Evolutionary conservation across 23 tunicate species (phyloP), one percentile per base, ranked within the genome.

Genomic region (Botrylloides violaceus): DNA sequence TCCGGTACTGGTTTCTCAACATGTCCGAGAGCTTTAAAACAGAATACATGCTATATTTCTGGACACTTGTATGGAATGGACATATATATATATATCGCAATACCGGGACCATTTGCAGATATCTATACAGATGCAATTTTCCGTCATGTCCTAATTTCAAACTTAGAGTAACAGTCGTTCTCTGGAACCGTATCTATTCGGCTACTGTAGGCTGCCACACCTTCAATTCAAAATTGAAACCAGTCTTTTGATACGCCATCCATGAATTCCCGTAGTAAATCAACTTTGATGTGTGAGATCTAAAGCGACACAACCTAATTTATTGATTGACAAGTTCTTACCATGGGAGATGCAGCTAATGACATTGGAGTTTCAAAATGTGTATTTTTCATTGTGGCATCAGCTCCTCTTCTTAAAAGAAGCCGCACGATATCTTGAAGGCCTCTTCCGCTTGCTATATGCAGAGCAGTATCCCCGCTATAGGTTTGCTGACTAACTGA

Each of bases 311-410:
- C 53, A 9, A 43, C 9, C 15, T 7, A 43, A 43, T 7, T 7
- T 43, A 43, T 15, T 43, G 53, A n/a, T 43, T 43, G 53, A 43
- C 53, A 43, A 43, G 15, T 9, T 7, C 74, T 32, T 68, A 68
- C 74, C 57, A 43, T 24, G 36, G 74, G 74, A 20, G 74, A 68
- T 5, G 74, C 36, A 19, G 74, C 74, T 24, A 68, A 56, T 15
- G 74, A 68, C 59, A 68, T 35, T 36, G 74, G 74, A 1, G 74
- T 68, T 28, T 68, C 74, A 28, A 38, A 36, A 28, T 68, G 74
- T 12, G 74, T 68, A 39, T 68, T 68, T 68, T 68, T 68, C 74
- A 68, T 68, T 39, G 74, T 68, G 27, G 59, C 74, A 23, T 68
- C 74, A 37, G 74, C 74, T 24, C 74, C 74, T 68, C 74, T 34